These are phyloP conservation scores for Hyla sarda DNA, from an alignment of 2,113 vertebrate species.

Conservation along the genomic window DNA sequence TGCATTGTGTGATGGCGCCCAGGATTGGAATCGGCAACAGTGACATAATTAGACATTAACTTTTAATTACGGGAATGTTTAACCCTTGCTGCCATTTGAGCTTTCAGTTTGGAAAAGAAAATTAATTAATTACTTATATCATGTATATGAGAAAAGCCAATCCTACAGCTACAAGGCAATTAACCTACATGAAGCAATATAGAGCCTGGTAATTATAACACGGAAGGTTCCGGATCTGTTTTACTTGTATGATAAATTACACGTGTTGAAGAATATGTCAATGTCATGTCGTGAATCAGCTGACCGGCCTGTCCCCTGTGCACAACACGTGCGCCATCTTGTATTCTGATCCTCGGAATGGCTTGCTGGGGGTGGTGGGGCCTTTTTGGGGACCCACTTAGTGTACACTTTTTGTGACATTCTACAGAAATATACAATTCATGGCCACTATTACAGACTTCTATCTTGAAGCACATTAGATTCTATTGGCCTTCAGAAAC, in stretches of 20 bases:
- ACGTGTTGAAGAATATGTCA: background rate
- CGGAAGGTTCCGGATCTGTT: background rate
- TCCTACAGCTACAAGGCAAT: background rate
- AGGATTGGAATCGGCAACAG: conserved; percentile 21
- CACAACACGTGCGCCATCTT: background rate
- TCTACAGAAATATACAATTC: too few species aligned
- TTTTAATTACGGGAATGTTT: conserved; percentile 37
- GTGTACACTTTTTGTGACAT: too few species aligned
- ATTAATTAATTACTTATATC: conserved; percentile 26
- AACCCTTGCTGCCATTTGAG: conserved; percentile 14
- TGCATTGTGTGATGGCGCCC: background rate
- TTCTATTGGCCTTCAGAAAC: too few species aligned
- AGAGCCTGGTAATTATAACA: background rate
- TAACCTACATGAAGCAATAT: conserved; percentile 1
- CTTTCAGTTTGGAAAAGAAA: conserved; percentile 16
- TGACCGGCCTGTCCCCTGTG: background rate
- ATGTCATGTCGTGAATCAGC: background rate
- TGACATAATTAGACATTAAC: conserved; percentile 33
- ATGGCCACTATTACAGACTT: too few species aligned
- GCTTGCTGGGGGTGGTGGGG: too few species aligned
- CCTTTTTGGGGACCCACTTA: too few species aligned
- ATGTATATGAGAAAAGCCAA: conserved; percentile 14
- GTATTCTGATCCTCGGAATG: background rate
- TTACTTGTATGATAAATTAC: background rate
- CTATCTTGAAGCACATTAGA: too few species aligned